Conservation (phyloP, 92 coral and sea anemone genomes). For the Porites cylindrica region DNA sequence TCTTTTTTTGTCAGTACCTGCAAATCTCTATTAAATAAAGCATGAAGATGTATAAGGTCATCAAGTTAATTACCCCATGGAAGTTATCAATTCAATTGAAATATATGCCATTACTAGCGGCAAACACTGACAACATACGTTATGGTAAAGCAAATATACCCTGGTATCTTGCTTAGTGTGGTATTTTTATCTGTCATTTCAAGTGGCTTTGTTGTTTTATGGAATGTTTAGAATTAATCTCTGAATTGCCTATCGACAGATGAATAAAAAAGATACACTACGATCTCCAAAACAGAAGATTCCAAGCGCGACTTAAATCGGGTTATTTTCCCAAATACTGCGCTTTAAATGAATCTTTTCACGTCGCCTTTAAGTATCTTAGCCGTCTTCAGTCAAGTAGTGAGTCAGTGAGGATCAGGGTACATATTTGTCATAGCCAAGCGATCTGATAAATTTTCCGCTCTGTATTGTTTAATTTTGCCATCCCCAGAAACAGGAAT, state of each 20-base stretch:
- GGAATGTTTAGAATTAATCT: conserved; percentile 20
- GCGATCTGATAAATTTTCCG: conserved; percentile 6
- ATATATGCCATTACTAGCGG: background rate
- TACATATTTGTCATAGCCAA: conserved; percentile 29
- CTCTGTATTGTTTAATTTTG: too few relatives aligned
- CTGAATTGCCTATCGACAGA: background rate
- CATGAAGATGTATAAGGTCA: background rate
- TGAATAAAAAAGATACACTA: background rate
- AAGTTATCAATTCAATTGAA: background rate
- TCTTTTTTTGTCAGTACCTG: too few relatives aligned
- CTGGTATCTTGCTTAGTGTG: background rate
- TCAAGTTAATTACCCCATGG: background rate
- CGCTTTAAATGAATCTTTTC: too few relatives aligned
- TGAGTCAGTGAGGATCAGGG: background rate
- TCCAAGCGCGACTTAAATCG: too few relatives aligned
- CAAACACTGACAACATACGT: background rate
- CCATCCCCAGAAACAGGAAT: too few relatives aligned
- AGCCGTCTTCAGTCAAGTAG: too few relatives aligned
- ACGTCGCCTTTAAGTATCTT: too few relatives aligned
- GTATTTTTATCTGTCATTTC: conserved; percentile 4
- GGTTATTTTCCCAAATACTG: too few relatives aligned
- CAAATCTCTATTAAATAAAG: background rate
- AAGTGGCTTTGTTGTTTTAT: conserved; percentile 1
- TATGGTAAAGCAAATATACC: background rate
- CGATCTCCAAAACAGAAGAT: too few relatives aligned